A percentile compares a stretch with the other conserved stretches of the same genome.
These are phyloP conservation scores for Austrolebias charrua DNA, from an alignment of 2,797 vertebrate species.

Conservation along the genomic window DNA sequence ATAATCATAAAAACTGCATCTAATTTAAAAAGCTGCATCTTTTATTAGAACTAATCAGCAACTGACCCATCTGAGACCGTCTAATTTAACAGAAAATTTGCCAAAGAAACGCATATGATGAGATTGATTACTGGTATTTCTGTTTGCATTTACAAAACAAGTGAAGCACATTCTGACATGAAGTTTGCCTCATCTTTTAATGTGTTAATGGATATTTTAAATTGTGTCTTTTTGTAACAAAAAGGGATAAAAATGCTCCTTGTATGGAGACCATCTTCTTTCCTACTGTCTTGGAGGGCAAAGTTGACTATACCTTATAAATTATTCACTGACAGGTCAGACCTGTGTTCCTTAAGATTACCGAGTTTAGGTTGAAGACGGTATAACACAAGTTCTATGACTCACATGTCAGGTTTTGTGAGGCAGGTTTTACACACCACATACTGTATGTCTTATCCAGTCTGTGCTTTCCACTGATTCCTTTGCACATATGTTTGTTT, in stretches of 20 bases:
- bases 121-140: too few species aligned
- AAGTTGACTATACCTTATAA: background rate
- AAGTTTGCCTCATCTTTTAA: too few species aligned
- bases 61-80: background rate
- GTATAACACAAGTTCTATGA: background rate
- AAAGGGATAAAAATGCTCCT: too few species aligned
- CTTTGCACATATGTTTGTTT: background rate
- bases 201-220: too few species aligned
- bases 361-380: background rate
- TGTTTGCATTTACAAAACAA: too few species aligned
- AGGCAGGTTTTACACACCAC: background rate
- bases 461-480: background rate
- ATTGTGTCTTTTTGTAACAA: too few species aligned
- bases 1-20: background rate
- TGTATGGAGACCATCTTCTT: background rate
- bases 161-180: too few species aligned
- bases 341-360: background rate
- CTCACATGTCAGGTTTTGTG: background rate
- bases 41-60: too few species aligned
- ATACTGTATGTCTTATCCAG: background rate
- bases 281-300: background rate
- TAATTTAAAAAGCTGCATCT: background rate
- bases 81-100: background rate
- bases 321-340: background rate
- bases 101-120: background rate